These are phyloP conservation scores for Epinephelus awoara DNA, from an alignment of 2,797 vertebrate species.

Conservation along the genomic window DNA sequence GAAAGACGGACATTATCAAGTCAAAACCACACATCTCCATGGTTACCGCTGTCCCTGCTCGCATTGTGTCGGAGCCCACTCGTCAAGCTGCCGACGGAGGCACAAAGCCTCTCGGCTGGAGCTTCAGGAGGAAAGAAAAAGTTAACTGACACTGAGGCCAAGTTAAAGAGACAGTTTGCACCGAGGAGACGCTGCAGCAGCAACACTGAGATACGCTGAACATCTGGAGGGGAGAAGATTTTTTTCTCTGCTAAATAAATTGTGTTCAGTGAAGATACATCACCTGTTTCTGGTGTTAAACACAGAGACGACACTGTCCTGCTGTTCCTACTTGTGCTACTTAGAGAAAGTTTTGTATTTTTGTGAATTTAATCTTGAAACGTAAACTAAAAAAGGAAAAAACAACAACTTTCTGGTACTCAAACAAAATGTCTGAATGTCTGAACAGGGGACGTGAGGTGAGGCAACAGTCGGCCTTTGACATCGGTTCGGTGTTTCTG, in stretches of 20 bases:
- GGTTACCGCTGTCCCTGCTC: constrained; percentile 68
- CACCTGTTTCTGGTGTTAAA: neutral
- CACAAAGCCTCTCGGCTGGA: constrained; percentile 58
- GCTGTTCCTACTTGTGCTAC: neutral
- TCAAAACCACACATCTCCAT: constrained; percentile 64
- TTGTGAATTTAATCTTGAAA: no score
- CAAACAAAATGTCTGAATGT: neutral
- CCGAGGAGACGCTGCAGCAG: neutral
- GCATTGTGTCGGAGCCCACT: constrained; percentile 55
- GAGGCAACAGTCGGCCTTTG: no score
- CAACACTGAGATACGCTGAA: neutral
- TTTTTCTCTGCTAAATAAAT: neutral
- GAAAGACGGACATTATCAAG: constrained; percentile 45
- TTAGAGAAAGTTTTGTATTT: no score
- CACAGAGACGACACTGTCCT: neutral
- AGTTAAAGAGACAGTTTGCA: constrained; percentile 26
- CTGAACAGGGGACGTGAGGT: no score
- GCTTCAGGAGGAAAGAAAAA: constrained; percentile 2
- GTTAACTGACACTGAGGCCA: neutral
- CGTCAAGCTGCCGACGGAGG: constrained; percentile 47
- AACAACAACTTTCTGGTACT: neutral
- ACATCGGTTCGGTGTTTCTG: no score
- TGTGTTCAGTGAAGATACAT: neutral
- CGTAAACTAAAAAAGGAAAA: neutral
- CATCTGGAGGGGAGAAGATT: neutral